These are phyloP conservation scores for Tetranychus truncatus DNA, from an alignment of 2,888 invertebrate genomes.

Conservation along the genomic window DNA sequence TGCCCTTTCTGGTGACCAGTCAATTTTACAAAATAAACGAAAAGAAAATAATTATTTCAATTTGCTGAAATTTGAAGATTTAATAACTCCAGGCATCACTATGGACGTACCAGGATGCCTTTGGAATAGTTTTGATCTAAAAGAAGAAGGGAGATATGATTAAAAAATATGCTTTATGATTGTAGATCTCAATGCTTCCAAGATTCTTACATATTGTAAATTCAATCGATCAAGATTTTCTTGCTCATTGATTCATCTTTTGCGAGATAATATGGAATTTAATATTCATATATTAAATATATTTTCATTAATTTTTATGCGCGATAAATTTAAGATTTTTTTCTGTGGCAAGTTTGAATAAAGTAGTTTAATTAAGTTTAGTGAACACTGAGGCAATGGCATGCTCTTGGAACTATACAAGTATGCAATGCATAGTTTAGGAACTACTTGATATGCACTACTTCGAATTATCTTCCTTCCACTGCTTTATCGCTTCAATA, in stretches of 20 bases:
- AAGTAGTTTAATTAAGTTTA: too few relatives aligned
- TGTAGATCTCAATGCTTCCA: too few relatives aligned
- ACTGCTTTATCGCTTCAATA: background rate
- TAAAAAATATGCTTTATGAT: background rate
- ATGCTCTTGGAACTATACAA: too few relatives aligned
- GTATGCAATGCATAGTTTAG: conserved; percentile 27
- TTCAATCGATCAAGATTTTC: too few relatives aligned
- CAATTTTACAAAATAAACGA: background rate
- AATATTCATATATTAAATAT: too few relatives aligned
- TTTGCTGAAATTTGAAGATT: background rate
- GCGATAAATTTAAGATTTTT: too few relatives aligned
- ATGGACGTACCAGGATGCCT: background rate
- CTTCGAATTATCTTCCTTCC: background rate
- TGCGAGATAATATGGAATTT: too few relatives aligned
- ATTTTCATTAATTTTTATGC: too few relatives aligned
- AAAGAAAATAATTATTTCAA: background rate
- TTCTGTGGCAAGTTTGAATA: too few relatives aligned
- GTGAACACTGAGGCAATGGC: too few relatives aligned
- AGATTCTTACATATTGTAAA: too few relatives aligned
- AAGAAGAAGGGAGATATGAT: background rate
- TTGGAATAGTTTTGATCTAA: background rate
- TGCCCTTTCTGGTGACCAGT: conserved; percentile 33
- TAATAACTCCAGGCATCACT: background rate
- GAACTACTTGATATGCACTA: background rate
- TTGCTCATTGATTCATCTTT: too few relatives aligned